Conservation (phyloP, 2,888 invertebrate genomes). For the Hyposoter dolosus region DNA sequence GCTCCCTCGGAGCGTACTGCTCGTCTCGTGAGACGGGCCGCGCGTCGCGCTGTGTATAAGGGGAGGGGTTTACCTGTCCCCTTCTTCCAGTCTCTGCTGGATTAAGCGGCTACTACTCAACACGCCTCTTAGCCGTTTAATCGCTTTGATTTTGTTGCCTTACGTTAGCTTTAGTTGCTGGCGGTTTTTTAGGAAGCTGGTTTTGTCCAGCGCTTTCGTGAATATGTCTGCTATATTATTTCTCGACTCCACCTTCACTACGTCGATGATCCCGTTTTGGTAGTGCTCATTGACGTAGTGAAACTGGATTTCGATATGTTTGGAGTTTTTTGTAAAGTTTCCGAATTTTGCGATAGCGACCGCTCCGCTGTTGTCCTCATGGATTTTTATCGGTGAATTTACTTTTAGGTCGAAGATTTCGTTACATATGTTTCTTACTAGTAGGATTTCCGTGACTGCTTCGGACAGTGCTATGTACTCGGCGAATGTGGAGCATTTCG, state of each 20-base stretch:
- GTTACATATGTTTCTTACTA: too few species aligned
- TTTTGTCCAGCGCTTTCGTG: slow-evolving; percentile 44
- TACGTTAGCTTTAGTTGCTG: slow-evolving; percentile 27
- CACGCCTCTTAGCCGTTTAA: not conserved
- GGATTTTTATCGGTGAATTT: slow-evolving; percentile 47
- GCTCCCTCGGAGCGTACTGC: too few species aligned
- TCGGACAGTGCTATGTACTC: too few species aligned
- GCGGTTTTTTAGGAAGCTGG: slow-evolving; percentile 42
- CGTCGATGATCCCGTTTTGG: slow-evolving; percentile 47
- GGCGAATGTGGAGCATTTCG: too few species aligned
- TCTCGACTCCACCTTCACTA: slow-evolving; percentile 56
- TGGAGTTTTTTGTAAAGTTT: slow-evolving; percentile 64
- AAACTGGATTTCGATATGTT: slow-evolving; percentile 60
- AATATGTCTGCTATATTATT: slow-evolving; percentile 56
- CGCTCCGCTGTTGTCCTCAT: slow-evolving; percentile 54
- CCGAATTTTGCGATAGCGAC: slow-evolving; percentile 51
- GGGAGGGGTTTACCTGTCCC: too few species aligned
- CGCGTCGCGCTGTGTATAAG: too few species aligned
- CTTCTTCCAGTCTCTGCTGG: too few species aligned
- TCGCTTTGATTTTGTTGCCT: not conserved
- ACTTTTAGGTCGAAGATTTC: too few species aligned
- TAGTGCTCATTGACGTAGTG: slow-evolving; percentile 57
- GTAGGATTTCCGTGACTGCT: too few species aligned
- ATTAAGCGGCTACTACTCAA: too few species aligned
- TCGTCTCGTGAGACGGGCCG: too few species aligned